Conservation (phyloP, 2,797 vertebrate species). For the Acanthurus lineatus region DNA sequence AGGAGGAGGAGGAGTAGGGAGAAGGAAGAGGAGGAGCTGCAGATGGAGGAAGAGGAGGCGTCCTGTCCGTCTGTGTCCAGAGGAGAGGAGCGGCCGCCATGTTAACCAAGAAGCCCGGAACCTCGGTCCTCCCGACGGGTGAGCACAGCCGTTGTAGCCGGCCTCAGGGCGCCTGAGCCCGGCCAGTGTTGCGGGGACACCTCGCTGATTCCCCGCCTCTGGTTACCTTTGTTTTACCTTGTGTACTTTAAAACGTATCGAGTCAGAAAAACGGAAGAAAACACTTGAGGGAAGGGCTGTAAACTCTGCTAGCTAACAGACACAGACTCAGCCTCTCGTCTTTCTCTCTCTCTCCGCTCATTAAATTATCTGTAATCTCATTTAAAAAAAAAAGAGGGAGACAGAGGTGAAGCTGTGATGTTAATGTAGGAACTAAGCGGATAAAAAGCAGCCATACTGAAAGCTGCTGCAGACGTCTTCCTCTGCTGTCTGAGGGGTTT, state of each 20-base stretch:
- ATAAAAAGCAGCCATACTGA: no score
- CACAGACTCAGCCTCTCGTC: neutral
- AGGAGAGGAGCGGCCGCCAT: constrained; percentile 84
- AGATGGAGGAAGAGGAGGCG: constrained; percentile 84
- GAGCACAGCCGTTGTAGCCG: constrained; percentile 54
- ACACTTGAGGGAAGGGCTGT: neutral
- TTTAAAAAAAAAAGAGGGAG: neutral
- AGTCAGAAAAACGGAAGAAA: neutral
- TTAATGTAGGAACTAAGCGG: neutral
- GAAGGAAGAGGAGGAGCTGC: constrained; percentile 43
- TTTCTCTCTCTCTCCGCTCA: constrained; percentile 5
- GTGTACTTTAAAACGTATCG: neutral
- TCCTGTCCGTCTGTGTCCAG: constrained; percentile 67
- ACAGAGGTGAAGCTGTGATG: no score
- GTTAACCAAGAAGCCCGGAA: constrained; percentile 82
- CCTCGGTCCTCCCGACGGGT: constrained; percentile 80
- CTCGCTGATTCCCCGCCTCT: neutral
- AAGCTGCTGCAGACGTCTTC: constrained; percentile 23
- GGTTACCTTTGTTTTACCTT: neutral
- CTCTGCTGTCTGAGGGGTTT: constrained; percentile 45
- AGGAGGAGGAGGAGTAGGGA: constrained; percentile 18
- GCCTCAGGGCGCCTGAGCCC: constrained; percentile 3
- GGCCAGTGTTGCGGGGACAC: constrained; percentile 7
- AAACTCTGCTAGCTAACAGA: constrained; percentile 17
- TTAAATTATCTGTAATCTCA: constrained; percentile 11